Percentiles rank a stretch among this genome's conserved stretches.
These are phyloP conservation scores for Microtus montanus DNA, from an alignment of 2,113 vertebrate species.

Conservation along the genomic window DNA sequence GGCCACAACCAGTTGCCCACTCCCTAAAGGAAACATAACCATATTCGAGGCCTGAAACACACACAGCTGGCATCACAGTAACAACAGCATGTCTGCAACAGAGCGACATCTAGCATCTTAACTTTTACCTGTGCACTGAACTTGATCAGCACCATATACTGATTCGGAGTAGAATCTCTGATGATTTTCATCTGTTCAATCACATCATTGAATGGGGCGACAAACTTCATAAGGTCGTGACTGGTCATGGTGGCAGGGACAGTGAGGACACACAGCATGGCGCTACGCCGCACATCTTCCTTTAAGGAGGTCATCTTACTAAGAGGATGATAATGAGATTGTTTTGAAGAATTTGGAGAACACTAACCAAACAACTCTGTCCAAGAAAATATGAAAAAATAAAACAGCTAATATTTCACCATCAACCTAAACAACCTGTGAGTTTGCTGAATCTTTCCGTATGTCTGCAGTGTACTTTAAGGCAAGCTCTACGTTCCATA, in stretches of 20 bases:
- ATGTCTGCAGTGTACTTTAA: background rate
- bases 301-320: slow-evolving; percentile 99
- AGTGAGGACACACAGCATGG: slow-evolving; percentile 97
- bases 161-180: slow-evolving; percentile 97
- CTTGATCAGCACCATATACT: slow-evolving; percentile 99
- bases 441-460: background rate
- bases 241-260: slow-evolving; percentile 98
- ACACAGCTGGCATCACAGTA: slow-evolving; percentile 36
- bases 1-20: background rate
- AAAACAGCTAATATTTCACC: background rate
- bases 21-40: background rate
- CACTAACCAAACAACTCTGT: slow-evolving; percentile 40
- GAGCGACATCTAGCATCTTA: slow-evolving; percentile 54
- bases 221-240: slow-evolving; percentile 99
- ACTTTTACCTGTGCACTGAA: slow-evolving; percentile 93
- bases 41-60: slow-evolving; percentile 3
- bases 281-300: slow-evolving; percentile 93
- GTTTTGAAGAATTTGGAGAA: slow-evolving; percentile 68
- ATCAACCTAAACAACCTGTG: slow-evolving; percentile 12
- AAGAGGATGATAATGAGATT: slow-evolving; percentile 74
- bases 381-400: background rate
- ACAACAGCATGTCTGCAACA: slow-evolving; percentile 52
- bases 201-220: slow-evolving; percentile 96
- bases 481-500: background rate
- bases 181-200: slow-evolving; percentile 99